These are phyloP conservation scores for Coptodon bakossiorum DNA, from an alignment of 2,113 vertebrate genomes.

Conservation along the genomic window DNA sequence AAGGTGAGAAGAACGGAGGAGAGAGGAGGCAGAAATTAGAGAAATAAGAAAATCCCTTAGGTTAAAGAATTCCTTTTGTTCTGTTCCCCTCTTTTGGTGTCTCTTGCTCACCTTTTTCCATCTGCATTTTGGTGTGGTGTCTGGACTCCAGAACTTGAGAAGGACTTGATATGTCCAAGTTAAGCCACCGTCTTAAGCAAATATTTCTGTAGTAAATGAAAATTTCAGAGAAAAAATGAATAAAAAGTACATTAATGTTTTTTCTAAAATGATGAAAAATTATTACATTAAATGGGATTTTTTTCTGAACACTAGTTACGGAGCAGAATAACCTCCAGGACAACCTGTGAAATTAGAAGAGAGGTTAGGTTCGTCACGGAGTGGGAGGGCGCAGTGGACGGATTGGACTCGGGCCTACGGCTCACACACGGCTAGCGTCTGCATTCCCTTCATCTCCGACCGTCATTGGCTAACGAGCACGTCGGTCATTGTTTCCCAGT, in stretches of 20 bases:
- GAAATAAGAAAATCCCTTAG: not conserved
- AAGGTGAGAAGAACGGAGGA: not conserved
- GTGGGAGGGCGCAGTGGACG: not conserved
- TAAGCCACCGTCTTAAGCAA: not conserved
- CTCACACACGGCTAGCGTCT: not conserved
- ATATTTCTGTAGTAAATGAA: not conserved
- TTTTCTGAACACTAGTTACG: not conserved
- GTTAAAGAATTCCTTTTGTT: not conserved
- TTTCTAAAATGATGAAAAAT: not conserved
- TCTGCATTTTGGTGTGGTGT: not conserved
- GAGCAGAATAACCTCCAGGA: not conserved
- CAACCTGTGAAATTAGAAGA: not conserved
- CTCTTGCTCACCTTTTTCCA: not conserved
- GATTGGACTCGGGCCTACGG: not conserved
- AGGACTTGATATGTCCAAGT: not conserved
- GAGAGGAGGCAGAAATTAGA: not conserved
- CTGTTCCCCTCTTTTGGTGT: not conserved
- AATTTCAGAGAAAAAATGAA: not conserved
- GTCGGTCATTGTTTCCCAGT: slow-evolving; percentile 19
- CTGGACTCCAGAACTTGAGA: not conserved
- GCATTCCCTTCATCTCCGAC: slow-evolving; percentile 10
- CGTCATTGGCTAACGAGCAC: not conserved
- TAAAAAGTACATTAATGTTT: not conserved
- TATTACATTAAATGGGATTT: accelerated
- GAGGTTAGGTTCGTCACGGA: not conserved